Evolutionary conservation across 2,113 vertebrate genomes (phyloP), one percentile per base, ranked within the genome.

Genomic region (Colius striatus): DNA sequence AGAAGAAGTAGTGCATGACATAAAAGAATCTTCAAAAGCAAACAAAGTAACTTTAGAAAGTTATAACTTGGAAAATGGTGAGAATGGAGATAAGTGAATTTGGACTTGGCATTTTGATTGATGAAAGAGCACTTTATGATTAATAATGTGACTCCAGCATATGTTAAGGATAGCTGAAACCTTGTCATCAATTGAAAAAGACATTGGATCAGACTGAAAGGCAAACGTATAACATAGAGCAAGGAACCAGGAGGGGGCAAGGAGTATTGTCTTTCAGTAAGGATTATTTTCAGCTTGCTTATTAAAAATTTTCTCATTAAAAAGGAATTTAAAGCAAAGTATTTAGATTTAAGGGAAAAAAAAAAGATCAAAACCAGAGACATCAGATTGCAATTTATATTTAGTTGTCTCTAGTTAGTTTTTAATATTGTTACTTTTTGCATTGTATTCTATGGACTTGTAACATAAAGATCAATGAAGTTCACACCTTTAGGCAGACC

Each of bases 1-100:
- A 7, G 98, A 98, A 93, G 97, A 97, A 91, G 98, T 96, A 32
- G 97, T 96, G 32, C 93, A 86, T 22, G 96, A 97, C 80, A 91
- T 97, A 94, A 89, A 96, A 84, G 92, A 71, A 87, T 94, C 96
- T 92, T 97, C 96, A 60, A 73, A 84, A 84, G 61, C 51, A 97
- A 87, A 94, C 94, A 96, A 97, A 97, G 50, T 25, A 20, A 80
- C 86, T 74, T 71, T 12, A 74, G 89, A 97, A 79, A 77, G 63
- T 34, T 87, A 19, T 94, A 66, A 94, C 72, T 53, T 94, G 95
- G 92, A 97, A 87, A 89, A 95, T 84, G 87, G 97, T 51, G 53
- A 79, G 77, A 84, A 82, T 29, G 60, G 57, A 19, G 48, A 95
- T 58, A 89, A 70, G 16, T 94, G 88, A 90, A 86, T 76, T 89